A percentile compares a stretch with the other conserved stretches of the same genome.
phyloP scores from a whole-genome alignment of 1,140 invertebrate genomes.

The Micrasema longulum region DNA sequence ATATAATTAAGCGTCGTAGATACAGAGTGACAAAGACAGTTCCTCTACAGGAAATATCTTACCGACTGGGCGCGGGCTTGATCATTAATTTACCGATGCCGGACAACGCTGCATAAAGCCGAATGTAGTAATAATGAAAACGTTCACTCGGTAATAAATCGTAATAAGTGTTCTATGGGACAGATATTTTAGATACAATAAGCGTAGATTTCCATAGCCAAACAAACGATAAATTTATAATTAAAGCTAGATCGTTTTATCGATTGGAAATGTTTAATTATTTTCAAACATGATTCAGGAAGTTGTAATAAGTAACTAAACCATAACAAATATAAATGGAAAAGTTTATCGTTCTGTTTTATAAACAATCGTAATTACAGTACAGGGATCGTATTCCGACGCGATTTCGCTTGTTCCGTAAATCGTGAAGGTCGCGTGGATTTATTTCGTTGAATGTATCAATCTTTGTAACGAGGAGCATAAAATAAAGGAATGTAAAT shows the following conservation, averaged over 20 bases:
- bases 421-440: no score
- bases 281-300: constrained; percentile 19
- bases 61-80: constrained; percentile 5
- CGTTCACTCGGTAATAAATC: constrained; percentile 2
- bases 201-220: background rate
- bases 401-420: no score
- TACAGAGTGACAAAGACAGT: background rate
- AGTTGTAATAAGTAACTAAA: background rate
- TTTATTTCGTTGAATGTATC: no score
- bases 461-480: no score
- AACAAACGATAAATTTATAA: background rate
- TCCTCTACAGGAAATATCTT: constrained; percentile 10
- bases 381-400: no score
- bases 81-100: background rate
- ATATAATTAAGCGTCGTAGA: constrained; percentile 19
- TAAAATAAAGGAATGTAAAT: no score
- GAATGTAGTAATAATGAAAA: background rate
- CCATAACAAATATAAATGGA: constrained; percentile 1
- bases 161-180: background rate
- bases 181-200: background rate
- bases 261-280: background rate
- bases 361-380: no score
- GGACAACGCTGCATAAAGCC: no score
- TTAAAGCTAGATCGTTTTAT: constrained; percentile 4
- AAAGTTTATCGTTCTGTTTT: background rate